These are phyloP conservation scores for Punctoribates punctum DNA, from an alignment of 2,888 invertebrate species.

Conservation along the genomic window DNA sequence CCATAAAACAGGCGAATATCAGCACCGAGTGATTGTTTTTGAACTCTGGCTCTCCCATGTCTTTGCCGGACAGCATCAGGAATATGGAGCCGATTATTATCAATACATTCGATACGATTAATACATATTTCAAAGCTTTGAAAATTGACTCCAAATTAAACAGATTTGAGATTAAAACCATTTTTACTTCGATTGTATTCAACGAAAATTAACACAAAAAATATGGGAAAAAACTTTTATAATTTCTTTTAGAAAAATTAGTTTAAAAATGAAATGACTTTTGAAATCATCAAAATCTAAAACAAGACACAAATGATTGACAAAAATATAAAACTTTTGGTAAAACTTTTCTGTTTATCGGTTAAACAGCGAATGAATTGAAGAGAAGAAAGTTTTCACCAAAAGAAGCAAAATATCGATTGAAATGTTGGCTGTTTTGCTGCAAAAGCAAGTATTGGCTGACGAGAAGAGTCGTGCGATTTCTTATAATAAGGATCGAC, in stretches of 20 bases:
- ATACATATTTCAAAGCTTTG: slow-evolving; percentile 36
- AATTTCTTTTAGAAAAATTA: too few relatives aligned
- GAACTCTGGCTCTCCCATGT: slow-evolving; percentile 40
- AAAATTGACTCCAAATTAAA: slow-evolving; percentile 37
- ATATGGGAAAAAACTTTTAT: too few relatives aligned
- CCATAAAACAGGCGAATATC: slow-evolving; percentile 39
- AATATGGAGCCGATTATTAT: slow-evolving; percentile 38
- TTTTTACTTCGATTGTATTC: background rate
- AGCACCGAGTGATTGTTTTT: slow-evolving; percentile 38
- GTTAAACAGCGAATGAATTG: too few relatives aligned
- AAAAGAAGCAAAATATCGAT: too few relatives aligned
- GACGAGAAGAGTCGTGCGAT: background rate
- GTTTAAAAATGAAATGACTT: background rate
- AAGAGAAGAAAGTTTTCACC: too few relatives aligned
- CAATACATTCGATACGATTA: slow-evolving; percentile 39
- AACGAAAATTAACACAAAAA: background rate
- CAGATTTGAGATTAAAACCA: background rate
- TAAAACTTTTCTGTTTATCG: too few relatives aligned
- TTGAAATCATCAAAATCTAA: too few relatives aligned
- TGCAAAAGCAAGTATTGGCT: too few relatives aligned
- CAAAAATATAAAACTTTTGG: too few relatives aligned
- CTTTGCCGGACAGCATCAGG: slow-evolving; percentile 32
- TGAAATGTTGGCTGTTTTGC: too few relatives aligned
- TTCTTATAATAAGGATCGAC: too few relatives aligned
- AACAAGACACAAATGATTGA: too few relatives aligned